Evolutionary conservation across 2,888 invertebrate species (phyloP), one percentile per base, ranked within the genome.

Genomic region (Agapostemon virescens): DNA sequence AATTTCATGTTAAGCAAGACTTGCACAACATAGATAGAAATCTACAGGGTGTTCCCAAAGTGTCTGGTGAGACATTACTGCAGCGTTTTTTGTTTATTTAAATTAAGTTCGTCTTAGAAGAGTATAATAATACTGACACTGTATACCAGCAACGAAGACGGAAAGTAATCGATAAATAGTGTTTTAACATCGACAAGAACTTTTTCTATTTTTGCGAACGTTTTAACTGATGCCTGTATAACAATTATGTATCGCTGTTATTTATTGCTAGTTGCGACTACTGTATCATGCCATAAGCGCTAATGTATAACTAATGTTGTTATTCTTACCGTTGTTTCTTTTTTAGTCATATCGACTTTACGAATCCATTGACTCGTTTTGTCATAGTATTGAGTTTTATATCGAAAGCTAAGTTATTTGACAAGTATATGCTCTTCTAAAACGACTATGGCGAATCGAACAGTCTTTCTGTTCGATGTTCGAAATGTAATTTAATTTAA

Each of bases 231-330:
- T 17, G 20, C 5, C 33, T 5, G 63, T 5, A 36, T n/a, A n/a
- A 36, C 7, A 58, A 58, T 30, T 58, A 17, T 2, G 58, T 33
- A 3, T 20, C 33, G 11, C 20, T 61, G 30, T 2, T 63, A 1
- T 63, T 36, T 33, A 36, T n/a, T 63, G 36, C 36, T 63, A 63
- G 20, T 20, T 36, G 33, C 63, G 33, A 63, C 63, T 63, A 63
- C 63, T 63, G 13, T n/a, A 36, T 36, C 63, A 63, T 63, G 36
- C 63, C 33, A 63, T 63, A 63, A 36, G 63, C 63, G 1, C 36
- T 63, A 36, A 36, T 17, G 9, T 36, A 11, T 20, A 36, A 36
- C 33, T 36, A 63, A 20, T 33, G 11, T 7, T 9, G 33, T 63
- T 33, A 13, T 30, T 61, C 61, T 61, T 61, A 61, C 30, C 33